Evolutionary conservation across 2,888 invertebrate species (phyloP).

Genomic region (Pristionchus mayeri): DNA sequence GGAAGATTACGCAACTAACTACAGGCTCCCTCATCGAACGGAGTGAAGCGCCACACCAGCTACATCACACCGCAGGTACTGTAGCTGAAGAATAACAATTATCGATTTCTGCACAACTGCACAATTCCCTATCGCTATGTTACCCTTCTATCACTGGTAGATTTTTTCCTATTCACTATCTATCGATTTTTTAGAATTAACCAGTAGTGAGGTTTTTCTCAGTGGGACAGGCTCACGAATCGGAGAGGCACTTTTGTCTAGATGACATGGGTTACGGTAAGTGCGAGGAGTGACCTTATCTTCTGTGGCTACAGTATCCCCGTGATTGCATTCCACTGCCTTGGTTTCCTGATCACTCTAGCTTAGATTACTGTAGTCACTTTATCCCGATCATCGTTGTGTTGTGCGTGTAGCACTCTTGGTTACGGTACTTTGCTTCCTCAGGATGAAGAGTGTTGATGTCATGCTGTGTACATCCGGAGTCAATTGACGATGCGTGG

Average conservation of each 20-base stretch:
- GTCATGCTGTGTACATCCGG: neutral
- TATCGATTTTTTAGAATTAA: neutral
- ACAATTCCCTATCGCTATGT: neutral
- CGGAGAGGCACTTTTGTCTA: constrained; percentile 47
- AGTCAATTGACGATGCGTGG: neutral
- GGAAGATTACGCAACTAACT: neutral
- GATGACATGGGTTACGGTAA: neutral
- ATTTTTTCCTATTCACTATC: neutral
- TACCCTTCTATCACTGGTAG: neutral
- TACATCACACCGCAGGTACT: constrained; percentile 49
- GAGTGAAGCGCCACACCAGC: constrained; percentile 45
- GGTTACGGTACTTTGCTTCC: neutral
- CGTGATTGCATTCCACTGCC: neutral
- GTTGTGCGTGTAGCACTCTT: neutral
- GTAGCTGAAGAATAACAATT: neutral
- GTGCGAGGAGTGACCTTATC: neutral
- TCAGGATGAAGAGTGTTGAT: neutral
- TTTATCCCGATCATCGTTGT: constrained; percentile 24
- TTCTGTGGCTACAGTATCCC: constrained; percentile 41
- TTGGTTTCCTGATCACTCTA: constrained; percentile 34
- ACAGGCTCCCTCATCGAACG: constrained; percentile 7
- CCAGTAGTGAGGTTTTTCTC: neutral
- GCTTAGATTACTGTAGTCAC: neutral
- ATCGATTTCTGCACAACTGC: neutral
- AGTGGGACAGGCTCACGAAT: constrained; percentile 36